phyloP scores from a whole-genome alignment of 2,888 invertebrate genomes.

The Morpho deidamia region DNA sequence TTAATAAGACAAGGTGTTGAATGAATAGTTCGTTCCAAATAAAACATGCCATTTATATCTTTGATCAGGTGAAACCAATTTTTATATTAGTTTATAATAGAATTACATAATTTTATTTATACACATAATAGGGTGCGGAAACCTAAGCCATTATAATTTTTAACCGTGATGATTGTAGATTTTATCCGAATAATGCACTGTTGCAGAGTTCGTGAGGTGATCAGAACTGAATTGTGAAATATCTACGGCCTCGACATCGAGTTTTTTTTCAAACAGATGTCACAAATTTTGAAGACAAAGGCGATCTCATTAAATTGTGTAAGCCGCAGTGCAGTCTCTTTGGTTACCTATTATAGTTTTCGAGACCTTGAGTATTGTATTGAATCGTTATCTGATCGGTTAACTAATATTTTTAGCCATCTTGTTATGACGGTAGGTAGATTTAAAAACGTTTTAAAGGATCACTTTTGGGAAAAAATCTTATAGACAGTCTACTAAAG shows the following conservation, averaged over 20 bases:
- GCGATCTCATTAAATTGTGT: conserved; percentile 30
- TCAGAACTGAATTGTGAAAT: conserved; percentile 26
- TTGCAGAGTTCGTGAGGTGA: conserved; percentile 12
- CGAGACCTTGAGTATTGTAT: conserved; percentile 36
- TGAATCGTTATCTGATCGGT: conserved; percentile 31
- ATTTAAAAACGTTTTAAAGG: background rate
- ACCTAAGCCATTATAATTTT: background rate
- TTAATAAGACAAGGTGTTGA: background rate
- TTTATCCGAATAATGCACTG: conserved; percentile 6
- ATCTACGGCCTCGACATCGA: conserved; percentile 23
- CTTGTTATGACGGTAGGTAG: conserved; percentile 3
- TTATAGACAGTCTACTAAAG: no score
- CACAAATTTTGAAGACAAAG: conserved; percentile 39
- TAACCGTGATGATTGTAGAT: conserved; percentile 7
- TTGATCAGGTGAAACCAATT: conserved; percentile 6
- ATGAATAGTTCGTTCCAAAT: background rate
- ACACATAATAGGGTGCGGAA: conserved; percentile 5
- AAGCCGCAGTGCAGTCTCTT: conserved; percentile 35
- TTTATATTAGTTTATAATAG: background rate
- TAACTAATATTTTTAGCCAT: conserved; percentile 27
- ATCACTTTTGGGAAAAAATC: no score
- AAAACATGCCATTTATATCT: conserved; percentile 3
- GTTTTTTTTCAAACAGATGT: conserved; percentile 38
- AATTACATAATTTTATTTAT: conserved; percentile 7
- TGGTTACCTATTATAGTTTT: conserved; percentile 17